Base-by-base conservation (phyloP, 1,140 invertebrate genomes). In the Cotesia typhae region DNA sequence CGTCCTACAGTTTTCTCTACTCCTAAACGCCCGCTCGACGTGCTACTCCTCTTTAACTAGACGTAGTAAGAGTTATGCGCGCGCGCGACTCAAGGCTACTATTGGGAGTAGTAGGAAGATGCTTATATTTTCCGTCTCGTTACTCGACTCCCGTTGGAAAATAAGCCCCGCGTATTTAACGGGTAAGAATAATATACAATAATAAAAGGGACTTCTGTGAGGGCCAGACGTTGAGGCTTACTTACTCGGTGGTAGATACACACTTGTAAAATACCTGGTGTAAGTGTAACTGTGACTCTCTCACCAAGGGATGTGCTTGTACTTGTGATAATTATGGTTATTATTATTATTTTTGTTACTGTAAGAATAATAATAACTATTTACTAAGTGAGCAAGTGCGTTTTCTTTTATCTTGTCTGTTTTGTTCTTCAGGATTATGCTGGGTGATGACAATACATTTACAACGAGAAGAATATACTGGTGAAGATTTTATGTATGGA, bases 61-160 rank as follows among this genome's bases (percentile, higher is more conserved):
- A 78, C 76, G 77, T 77, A 79, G 78, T 79, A 80, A 81, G 79
- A 79, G 81, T 78, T 74, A 77, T 80, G 77, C 76, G 79, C 77
- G 77, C 68, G 79, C 78, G 78, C 80, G 53, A 68, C 69, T 74
- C 38, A 67, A 71, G 74, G 76, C 72, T 76, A 79, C 75, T 67
- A 63, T 77, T 73, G 75, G 14, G 60, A 61, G 38, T 67, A 60
- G 41, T 47, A 76, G 67, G 57, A 67, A 73, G 72, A 69, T 74
- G 72, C 75, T 71, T 74, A 63, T 67, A 74, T 74, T 74, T 76
- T 76, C 66, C 60, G 68, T 71, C 70, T 55, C 57, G 38, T 67
- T 61, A 51, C 52, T 65, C 53, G 67, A 63, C 70, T 71, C 66
- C 53, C 66, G 59, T 66, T 70, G 36, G n/a, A 71, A n/a, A 72